Conservation (phyloP, 2,888 invertebrate species). For the Thymelicus sylvestris region DNA sequence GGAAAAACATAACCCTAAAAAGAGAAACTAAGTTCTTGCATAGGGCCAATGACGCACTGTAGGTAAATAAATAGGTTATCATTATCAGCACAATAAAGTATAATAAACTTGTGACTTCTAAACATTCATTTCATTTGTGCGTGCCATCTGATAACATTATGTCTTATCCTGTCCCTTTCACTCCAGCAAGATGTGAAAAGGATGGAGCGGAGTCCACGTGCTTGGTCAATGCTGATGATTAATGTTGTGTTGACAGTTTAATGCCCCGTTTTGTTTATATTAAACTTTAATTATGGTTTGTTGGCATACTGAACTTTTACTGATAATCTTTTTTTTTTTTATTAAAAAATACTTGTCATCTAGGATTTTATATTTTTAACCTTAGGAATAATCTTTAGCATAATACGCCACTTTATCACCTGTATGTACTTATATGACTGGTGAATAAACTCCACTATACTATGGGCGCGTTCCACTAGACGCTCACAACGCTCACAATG, state of each 20-base stretch:
- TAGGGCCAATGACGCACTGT: not conserved
- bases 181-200: not conserved
- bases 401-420: too few species aligned
- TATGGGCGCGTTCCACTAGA: too few species aligned
- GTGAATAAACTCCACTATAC: too few species aligned
- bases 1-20: too few species aligned
- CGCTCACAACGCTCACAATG: too few species aligned
- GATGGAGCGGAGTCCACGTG: slow-evolving; percentile 6
- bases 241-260: slow-evolving; percentile 12
- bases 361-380: too few species aligned
- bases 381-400: too few species aligned
- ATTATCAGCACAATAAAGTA: not conserved
- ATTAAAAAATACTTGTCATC: not conserved
- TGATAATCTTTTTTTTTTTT: not conserved
- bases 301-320: not conserved
- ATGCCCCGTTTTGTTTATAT: slow-evolving; percentile 15
- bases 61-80: not conserved
- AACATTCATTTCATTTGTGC: slow-evolving; percentile 1
- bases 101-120: slow-evolving; percentile 2
- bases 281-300: not conserved
- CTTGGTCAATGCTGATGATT: slow-evolving; percentile 16
- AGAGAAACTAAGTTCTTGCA: too few species aligned
- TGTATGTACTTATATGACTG: too few species aligned
- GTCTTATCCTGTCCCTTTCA: not conserved
- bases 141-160: slow-evolving; percentile 12